Evolutionary conservation across 92 coral and sea anemone genomes (phyloP), one percentile per base, ranked within the genome.

Genomic region (Porites cylindrica): DNA sequence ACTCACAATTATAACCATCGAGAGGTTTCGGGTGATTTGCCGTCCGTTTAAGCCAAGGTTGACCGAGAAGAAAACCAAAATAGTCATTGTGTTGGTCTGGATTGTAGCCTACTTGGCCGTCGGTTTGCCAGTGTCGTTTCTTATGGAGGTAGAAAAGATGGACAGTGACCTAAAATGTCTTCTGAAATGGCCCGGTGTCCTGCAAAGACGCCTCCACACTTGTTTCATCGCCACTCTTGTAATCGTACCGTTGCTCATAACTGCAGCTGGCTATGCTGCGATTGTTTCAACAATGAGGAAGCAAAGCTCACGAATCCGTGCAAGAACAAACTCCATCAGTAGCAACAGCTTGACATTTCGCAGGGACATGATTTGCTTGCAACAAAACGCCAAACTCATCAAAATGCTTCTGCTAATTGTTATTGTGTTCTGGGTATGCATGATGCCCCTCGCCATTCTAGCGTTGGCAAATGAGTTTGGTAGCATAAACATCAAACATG

Each of bases 401-500:
- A 97, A 93, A 79, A 97, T 97, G 99, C 89, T 97, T 19, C 88
- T 97, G 10, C 80, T 97, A 19, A 93, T 97, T 12, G 95, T 96
- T 1, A 89, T 90, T 1, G 98, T 96, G 5, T 97, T 97, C 85
- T 97, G 99, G 94, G 85, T 88, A 66, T 97, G 96, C 47, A 94
- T 95, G 93, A 70, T 92, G 12, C 99, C 99, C 21, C 91, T 95
- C n/a, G 90, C 97, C 1, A 23, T 94, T 2, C 91, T 95, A 18
- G 99, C 94, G 12, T 17, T 95, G 59, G 92, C 92, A 3, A 80
- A 89, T 50, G 98, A 93, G 74, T 97, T 97, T 72, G 95, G 93
- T 23, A 38, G 81, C 14, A 75, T 88, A 19, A 85, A 83, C 59
- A 38, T 76, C 17, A 19, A 80, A 24, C 91, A 90, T 72, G 92